Percentiles rank a stretch among this genome's conserved stretches.
phyloP scores from a whole-genome alignment of 35 echinoderm and acorn worm species.

The Patiria miniata region DNA sequence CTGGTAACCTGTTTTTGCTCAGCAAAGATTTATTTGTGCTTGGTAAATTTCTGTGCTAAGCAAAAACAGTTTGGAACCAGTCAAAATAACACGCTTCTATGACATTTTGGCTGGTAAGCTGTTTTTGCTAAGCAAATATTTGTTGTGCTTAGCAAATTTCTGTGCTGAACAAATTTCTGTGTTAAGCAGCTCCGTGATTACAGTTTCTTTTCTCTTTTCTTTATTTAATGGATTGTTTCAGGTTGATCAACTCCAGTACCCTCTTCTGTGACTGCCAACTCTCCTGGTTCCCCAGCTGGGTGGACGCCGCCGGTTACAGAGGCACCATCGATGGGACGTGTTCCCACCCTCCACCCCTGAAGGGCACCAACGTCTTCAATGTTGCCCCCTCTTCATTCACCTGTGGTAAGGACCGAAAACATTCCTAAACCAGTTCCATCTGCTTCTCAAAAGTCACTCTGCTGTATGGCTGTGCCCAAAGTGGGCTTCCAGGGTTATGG shows the following conservation, averaged over 20 bases:
- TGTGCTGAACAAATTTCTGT: too few relatives aligned
- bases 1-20: too few relatives aligned
- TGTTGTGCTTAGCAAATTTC: too few relatives aligned
- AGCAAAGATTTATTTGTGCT: too few relatives aligned
- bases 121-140: too few relatives aligned
- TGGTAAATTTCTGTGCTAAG: too few relatives aligned
- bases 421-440: too few relatives aligned
- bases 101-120: too few relatives aligned
- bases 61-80: too few relatives aligned
- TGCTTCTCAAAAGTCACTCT: too few relatives aligned
- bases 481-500: background rate
- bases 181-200: too few relatives aligned
- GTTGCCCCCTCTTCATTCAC: conserved; percentile 51
- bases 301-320: conserved; percentile 41
- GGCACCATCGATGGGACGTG: conserved; percentile 66
- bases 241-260: conserved; percentile 77
- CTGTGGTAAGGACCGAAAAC: conserved; percentile 72
- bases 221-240: conserved; percentile 24
- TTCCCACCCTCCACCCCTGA: conserved; percentile 67
- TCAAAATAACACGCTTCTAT: too few relatives aligned
- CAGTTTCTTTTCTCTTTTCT: background rate
- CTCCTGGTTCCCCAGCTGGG: conserved; percentile 88
- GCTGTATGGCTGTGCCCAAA: background rate
- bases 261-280: conserved; percentile 90
- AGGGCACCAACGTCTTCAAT: conserved; percentile 68